Evolutionary conservation across 1,140 invertebrate species (phyloP).

Genomic region (Macrostomum lignano): DNA sequence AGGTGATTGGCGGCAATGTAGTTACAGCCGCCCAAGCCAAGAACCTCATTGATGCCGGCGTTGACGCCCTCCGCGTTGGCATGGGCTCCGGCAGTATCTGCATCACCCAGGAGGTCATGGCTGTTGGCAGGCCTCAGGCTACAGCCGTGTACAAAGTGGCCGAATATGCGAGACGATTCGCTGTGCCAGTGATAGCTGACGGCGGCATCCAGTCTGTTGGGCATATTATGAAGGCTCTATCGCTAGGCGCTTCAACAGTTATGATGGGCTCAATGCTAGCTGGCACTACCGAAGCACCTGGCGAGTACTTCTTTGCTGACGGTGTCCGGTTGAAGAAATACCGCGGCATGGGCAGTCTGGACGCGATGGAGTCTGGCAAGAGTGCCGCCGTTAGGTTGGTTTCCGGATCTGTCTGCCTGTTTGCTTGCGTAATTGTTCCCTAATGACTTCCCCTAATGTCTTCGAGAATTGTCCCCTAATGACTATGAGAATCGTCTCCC

Average conservation of each 20-base stretch:
- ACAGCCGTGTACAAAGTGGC: slow-evolving; percentile 30
- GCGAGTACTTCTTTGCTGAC: slow-evolving; percentile 91
- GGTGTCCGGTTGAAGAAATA: slow-evolving; percentile 92
- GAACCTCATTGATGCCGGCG: slow-evolving; percentile 81
- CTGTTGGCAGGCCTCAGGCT: slow-evolving; percentile 70
- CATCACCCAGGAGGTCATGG: slow-evolving; percentile 98
- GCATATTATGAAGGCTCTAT: slow-evolving; percentile 70
- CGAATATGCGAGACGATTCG: slow-evolving; percentile 55
- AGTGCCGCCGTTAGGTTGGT: slow-evolving; percentile 18
- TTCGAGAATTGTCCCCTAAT: too few species aligned
- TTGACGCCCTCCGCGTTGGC: slow-evolving; percentile 71
- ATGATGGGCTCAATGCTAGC: slow-evolving; percentile 98
- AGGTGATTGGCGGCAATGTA: slow-evolving; percentile 87
- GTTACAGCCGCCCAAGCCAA: slow-evolving; percentile 80
- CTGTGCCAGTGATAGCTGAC: slow-evolving; percentile 83
- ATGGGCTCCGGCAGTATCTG: slow-evolving; percentile 98
- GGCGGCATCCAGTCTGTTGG: slow-evolving; percentile 83
- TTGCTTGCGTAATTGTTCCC: too few species aligned
- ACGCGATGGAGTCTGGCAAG: slow-evolving; percentile 57
- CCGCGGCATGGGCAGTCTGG: slow-evolving; percentile 87
- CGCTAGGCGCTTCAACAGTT: slow-evolving; percentile 67
- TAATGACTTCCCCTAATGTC: too few species aligned
- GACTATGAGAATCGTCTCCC: too few species aligned
- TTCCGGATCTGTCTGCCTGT: too few species aligned
- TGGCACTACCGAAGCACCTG: slow-evolving; percentile 84